Base-by-base conservation (phyloP, 2,113 vertebrate genomes). In the Gobius niger region DNA sequence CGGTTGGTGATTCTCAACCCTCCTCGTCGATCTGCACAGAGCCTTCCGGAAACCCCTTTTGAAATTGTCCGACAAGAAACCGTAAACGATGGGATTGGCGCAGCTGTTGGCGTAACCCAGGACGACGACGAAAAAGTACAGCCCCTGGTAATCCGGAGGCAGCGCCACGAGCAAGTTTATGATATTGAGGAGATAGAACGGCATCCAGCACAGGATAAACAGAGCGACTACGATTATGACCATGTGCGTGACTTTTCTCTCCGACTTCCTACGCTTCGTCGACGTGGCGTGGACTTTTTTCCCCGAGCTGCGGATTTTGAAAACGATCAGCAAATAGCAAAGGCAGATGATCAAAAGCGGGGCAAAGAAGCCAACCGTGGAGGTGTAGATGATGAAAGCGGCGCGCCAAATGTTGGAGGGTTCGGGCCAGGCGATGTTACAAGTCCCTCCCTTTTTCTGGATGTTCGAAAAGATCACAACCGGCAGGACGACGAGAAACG, bases 71-170 rank as follows among this genome's bases (percentile, higher is more conserved):
- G 97, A 99, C 70, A 99, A 87, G 81, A 99, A 99, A 56, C 93
- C 95, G 0, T 99, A 99, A 13, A 99, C 93, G 9, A 99, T 91
- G n/a, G 97, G 97, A 81, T 98, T 99, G 82, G 97, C 96, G 1
- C 97, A 99, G 89, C 97, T 99, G 89, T 99, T 99, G 52, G 97
- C 95, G 0, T 99, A 99, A 65, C 94, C 94, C 1, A 99, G 90
- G 56, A 98, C 90, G 15, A 99, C 95, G 6, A 95, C 93, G 0
- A 96, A 98, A 78, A 94, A 96, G 88, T 97, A 98, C 12, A 97
- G 81, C 0, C 95, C 93, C 0, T 91, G 90, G 0, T 96, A 94
- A 62, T 96, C 95, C 5, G 92, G 80, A 0, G 96, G 96, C 78
- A 96, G 90, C 0, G 88, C 89, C 44, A 96, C 90, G 65, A 96